Percentiles rank a stretch among this genome's conserved stretches.
Evolutionary conservation across 2,888 invertebrate species (phyloP).

Genomic region (Peribatodes rhomboidaria): DNA sequence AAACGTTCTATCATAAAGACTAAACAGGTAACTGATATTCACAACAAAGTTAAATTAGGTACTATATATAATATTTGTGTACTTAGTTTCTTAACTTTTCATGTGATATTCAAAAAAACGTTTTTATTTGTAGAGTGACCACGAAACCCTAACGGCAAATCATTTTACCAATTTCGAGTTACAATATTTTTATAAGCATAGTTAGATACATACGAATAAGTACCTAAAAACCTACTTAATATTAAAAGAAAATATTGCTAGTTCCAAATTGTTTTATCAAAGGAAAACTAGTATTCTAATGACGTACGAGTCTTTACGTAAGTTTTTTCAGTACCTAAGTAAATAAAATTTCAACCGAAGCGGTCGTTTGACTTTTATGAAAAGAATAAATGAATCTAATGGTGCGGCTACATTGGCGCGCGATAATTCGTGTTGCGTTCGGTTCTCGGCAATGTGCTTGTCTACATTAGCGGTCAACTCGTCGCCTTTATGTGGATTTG

Average conservation of each 20-base stretch:
- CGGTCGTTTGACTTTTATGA: conserved; percentile 1
- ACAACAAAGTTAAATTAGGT: no score
- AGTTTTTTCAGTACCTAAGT: conserved; percentile 2
- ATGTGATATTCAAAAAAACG: neutral
- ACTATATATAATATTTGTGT: no score
- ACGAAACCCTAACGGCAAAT: neutral
- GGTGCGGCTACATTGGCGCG: no score
- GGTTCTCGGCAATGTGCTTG: no score
- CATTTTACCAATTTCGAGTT: neutral
- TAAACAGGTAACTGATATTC: no score
- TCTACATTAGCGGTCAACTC: no score
- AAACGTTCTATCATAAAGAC: no score
- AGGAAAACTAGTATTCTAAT: neutral
- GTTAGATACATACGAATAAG: neutral
- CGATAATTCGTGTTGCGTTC: no score
- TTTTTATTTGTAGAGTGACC: neutral
- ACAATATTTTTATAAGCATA: neutral
- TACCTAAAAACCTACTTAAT: no score
- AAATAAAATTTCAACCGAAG: neutral
- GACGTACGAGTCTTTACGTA: neutral
- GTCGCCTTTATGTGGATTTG: no score
- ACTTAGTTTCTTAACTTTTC: no score
- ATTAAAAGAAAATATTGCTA: neutral
- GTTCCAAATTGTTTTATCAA: neutral
- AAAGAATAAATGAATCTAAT: no score